phyloP scores from a whole-genome alignment of 2,797 vertebrate genomes.

The Hydrocynus forskahlii region DNA sequence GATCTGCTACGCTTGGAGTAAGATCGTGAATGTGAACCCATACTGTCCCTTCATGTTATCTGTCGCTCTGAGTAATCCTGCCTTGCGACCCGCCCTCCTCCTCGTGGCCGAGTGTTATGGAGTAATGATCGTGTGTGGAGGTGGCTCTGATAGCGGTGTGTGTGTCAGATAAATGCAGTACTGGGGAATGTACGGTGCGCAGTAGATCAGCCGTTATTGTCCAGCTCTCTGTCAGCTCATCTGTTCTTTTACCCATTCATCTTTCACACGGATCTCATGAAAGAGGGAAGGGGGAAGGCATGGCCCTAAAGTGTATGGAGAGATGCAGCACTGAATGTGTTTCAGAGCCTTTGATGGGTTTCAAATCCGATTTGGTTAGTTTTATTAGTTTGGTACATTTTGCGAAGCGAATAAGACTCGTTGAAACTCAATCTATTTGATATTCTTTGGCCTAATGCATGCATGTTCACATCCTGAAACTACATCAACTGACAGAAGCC shows the following conservation, averaged over 20 bases:
- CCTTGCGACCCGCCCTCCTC: background rate
- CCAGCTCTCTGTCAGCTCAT: conserved; percentile 95
- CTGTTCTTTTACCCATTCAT: conserved; percentile 95
- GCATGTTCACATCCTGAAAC: too few species aligned
- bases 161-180: conserved; percentile 94
- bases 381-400: too few species aligned
- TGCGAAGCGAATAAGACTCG: too few species aligned
- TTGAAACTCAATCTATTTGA: too few species aligned
- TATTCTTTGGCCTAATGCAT: too few species aligned
- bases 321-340: background rate
- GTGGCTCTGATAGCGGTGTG: conserved; percentile 32
- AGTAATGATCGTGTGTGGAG: conserved; percentile 83
- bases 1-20: too few species aligned
- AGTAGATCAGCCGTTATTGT: conserved; percentile 99
- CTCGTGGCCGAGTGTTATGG: conserved; percentile 33
- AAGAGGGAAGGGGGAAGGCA: conserved; percentile 50
- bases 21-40: too few species aligned
- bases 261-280: conserved; percentile 84
- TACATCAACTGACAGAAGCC: too few species aligned
- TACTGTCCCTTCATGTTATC: background rate
- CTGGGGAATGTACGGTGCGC: conserved; percentile 91
- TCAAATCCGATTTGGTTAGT: too few species aligned
- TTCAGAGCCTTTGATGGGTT: background rate
- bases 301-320: background rate
- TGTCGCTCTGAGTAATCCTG: background rate